phyloP scores from a whole-genome alignment of 2,113 vertebrate species.

The Charadrius vociferus region DNA sequence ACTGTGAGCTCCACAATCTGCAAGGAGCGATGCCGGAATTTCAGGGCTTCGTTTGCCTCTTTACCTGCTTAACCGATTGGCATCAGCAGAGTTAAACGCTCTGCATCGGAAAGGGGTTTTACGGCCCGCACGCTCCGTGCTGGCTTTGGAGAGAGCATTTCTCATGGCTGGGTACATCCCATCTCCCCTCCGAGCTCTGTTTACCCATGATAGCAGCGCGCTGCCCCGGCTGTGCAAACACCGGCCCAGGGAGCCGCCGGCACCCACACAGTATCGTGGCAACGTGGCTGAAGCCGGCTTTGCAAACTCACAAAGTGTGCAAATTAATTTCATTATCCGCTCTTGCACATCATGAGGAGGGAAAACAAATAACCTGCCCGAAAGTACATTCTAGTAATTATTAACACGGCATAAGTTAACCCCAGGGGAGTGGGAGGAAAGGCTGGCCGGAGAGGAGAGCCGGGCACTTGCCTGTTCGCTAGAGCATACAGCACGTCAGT shows the following conservation, averaged over 20 bases:
- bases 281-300: slow-evolving; percentile 75
- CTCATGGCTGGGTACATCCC: not conserved
- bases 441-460: not conserved
- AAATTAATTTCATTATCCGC: slow-evolving; percentile 84
- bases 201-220: not conserved
- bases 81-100: not conserved
- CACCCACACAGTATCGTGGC: slow-evolving; percentile 80
- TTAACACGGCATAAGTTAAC: slow-evolving; percentile 6
- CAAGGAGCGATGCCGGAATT: not conserved
- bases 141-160: not conserved
- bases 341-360: slow-evolving; percentile 70
- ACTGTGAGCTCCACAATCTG: accelerated
- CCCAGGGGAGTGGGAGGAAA: not conserved
- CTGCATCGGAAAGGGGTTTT: not conserved
- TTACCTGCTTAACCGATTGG: not conserved
- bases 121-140: not conserved
- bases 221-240: slow-evolving; percentile 76
- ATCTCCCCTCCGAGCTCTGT: not conserved
- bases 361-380: slow-evolving; percentile 72
- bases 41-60: not conserved
- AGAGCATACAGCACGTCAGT: not conserved
- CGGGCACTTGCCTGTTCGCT: not conserved
- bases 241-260: slow-evolving; percentile 49
- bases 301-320: slow-evolving; percentile 77
- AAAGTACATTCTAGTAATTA: slow-evolving; percentile 63